Evolutionary conservation across 2,113 vertebrate genomes (phyloP).

Genomic region (Vireo altiloquus): DNA sequence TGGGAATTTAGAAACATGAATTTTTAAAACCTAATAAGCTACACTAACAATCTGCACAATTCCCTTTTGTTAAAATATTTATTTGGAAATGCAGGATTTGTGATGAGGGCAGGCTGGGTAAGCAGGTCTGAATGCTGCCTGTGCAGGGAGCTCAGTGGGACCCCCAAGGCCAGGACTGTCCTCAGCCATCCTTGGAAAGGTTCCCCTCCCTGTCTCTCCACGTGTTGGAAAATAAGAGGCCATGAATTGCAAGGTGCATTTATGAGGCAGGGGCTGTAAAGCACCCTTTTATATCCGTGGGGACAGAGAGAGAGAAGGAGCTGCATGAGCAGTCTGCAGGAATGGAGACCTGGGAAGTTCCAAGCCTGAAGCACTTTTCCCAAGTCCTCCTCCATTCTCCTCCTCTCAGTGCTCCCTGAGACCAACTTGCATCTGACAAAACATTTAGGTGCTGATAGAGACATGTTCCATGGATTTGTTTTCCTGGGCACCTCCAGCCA

Average conservation of each 20-base stretch:
- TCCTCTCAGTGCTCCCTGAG: not conserved
- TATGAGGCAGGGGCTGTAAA: not conserved
- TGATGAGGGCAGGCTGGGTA: not conserved
- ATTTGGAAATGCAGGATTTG: slow-evolving; percentile 35
- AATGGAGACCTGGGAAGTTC: not conserved
- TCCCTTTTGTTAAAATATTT: slow-evolving; percentile 54
- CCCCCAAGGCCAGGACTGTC: not conserved
- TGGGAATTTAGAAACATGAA: slow-evolving; percentile 53
- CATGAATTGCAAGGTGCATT: not conserved
- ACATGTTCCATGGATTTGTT: not conserved
- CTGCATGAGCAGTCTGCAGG: not conserved
- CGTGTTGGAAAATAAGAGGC: not conserved
- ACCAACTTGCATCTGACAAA: not conserved
- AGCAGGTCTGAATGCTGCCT: not conserved
- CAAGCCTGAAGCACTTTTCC: not conserved
- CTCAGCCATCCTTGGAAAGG: not conserved
- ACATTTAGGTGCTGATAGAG: not conserved
- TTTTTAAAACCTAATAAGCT: slow-evolving; percentile 65
- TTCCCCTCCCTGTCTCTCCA: not conserved
- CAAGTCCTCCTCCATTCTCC: not conserved
- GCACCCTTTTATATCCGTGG: not conserved
- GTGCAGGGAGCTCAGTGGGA: not conserved
- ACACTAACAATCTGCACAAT: slow-evolving; percentile 25
- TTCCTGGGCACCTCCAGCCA: not conserved
- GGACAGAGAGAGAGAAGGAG: not conserved